These are phyloP conservation scores for Pachycephus smyrnensis DNA, from an alignment of 2,888 invertebrate species.

Conservation along the genomic window DNA sequence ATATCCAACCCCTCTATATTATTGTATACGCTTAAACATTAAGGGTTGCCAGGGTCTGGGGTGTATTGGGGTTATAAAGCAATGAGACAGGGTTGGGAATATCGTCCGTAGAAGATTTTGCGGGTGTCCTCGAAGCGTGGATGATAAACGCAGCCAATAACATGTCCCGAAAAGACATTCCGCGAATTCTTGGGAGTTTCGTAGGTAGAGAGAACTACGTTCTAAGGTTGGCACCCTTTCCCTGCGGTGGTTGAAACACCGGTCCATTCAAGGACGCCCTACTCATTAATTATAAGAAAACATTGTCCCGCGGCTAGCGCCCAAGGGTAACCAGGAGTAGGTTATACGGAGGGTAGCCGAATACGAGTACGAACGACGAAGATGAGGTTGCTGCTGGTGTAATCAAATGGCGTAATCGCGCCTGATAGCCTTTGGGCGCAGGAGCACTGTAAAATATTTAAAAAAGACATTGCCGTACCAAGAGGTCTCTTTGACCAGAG, in stretches of 20 bases:
- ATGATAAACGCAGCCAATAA: constrained; percentile 51
- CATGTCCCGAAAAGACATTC: constrained; percentile 49
- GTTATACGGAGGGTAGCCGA: not conserved
- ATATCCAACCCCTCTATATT: not conserved
- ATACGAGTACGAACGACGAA: not conserved
- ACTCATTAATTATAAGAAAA: constrained; percentile 65
- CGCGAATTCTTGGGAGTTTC: constrained; percentile 49
- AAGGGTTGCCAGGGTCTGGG: not conserved
- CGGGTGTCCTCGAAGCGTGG: constrained; percentile 27
- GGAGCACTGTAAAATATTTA: not conserved
- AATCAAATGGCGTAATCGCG: constrained; percentile 26
- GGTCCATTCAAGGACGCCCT: constrained; percentile 55
- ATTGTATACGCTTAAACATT: not conserved
- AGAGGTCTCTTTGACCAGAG: not conserved
- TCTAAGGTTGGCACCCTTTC: constrained; percentile 42
- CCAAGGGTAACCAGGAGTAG: not conserved
- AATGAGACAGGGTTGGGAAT: not conserved
- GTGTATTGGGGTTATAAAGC: not conserved
- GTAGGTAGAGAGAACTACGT: constrained; percentile 41
- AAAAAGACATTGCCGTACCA: not conserved
- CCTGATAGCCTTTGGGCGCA: not conserved
- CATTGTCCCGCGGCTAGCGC: constrained; percentile 50
- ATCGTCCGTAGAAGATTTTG: constrained; percentile 31
- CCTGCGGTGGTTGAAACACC: constrained; percentile 44
- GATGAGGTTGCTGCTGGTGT: constrained; percentile 1